These are phyloP conservation scores for Lissocephala sabroskyi DNA, from an alignment of 2,888 invertebrate species.

Conservation along the genomic window DNA sequence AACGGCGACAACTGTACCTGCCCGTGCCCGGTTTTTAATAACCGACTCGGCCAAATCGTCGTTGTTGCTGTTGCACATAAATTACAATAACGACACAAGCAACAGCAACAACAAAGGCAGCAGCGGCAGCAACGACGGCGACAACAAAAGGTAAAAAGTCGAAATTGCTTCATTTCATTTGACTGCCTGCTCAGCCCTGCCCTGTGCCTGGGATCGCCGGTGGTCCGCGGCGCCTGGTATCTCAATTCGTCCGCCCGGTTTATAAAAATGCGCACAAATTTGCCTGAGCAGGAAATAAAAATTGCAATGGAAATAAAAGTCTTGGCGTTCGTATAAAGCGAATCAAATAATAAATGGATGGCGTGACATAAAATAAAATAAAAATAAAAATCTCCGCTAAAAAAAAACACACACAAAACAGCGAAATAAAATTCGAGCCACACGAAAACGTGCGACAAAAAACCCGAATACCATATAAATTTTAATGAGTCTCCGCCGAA, in stretches of 20 bases:
- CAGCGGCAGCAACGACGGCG: background rate
- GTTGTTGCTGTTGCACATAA: no score
- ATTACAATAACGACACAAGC: background rate
- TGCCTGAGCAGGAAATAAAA: constrained; percentile 37
- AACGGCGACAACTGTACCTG: no score
- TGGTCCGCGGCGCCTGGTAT: no score
- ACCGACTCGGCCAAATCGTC: no score
- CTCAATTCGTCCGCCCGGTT: no score
- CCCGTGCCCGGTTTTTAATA: no score
- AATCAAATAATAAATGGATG: constrained; percentile 32
- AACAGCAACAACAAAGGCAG: constrained; percentile 7
- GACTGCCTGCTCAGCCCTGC: no score
- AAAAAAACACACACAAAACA: constrained; percentile 24
- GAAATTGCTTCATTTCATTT: no score
- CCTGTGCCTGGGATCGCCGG: no score
- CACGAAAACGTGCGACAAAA: constrained; percentile 33
- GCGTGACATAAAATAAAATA: constrained; percentile 34
- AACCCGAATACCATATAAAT: constrained; percentile 28
- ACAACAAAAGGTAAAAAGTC: constrained; percentile 16
- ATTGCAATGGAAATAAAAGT: constrained; percentile 24
- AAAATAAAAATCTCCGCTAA: constrained; percentile 4
- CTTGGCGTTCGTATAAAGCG: constrained; percentile 16
- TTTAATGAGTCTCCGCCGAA: constrained; percentile 17
- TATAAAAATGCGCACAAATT: constrained; percentile 28
- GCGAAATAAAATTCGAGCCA: constrained; percentile 37